Base-by-base conservation (phyloP, 2,888 invertebrate genomes). In the Baronia brevicornis region DNA sequence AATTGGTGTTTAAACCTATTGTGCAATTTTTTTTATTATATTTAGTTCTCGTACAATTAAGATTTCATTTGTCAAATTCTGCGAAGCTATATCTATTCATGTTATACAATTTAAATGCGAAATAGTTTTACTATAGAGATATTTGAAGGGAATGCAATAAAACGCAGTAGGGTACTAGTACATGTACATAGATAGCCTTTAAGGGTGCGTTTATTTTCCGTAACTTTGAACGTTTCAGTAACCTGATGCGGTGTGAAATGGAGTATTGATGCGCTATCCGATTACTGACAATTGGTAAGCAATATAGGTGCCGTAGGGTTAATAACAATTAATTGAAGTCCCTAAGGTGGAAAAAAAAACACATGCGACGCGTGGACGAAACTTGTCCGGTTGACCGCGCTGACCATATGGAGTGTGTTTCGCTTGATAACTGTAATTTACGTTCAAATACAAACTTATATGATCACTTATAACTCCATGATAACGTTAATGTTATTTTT, bases 261-360 rank as follows among this genome's bases (percentile, higher is more conserved):
- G 42, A 21, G n/a, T n/a, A n/a, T 20, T 20, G 28, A 28, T 32
- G 21, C 44, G 46, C 45, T 60, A 58, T 64, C 51, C 38, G 34
- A 43, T 62, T 62, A 61, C 58, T 60, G 42, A 58, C 52, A 44
- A 56, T 53, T 39, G 53, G 47, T 54, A 55, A 44, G 41, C 48
- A 51, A 48, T 44, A 43, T 44, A 38, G 46, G 38, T 39, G 46
- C 46, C n/a, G n/a, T 63, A 63, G 67, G 66, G 69, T 58, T 61
- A 67, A 69, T 71, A 65, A 64, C 66, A 79, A 78, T 79, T 73
- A 79, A 77, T 52, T 74, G 74, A 75, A 78, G 77, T 69, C 75
- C 61, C 56, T 44, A 44, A 41, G 41, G 62, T 50, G 39, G 36
- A 63, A 51, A 72, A 72, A 55, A 20, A 31, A 61, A 72, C 60